phyloP scores from a whole-genome alignment of 2,113 vertebrate genomes.

The Myotis davidii region DNA sequence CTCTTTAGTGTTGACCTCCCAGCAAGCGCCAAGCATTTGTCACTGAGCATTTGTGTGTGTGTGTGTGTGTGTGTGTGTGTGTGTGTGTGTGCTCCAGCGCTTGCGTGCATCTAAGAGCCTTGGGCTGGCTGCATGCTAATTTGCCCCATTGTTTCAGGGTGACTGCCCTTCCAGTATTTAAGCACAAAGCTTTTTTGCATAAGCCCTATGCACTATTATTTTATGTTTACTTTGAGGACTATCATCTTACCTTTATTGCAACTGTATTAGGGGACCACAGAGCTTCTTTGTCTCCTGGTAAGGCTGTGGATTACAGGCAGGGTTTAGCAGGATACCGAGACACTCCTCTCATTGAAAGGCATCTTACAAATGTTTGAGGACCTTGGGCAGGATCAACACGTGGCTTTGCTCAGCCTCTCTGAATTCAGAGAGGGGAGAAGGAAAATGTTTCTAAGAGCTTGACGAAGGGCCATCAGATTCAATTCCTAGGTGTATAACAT shows the following conservation, averaged over 20 bases:
- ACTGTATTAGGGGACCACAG: slow-evolving; percentile 72
- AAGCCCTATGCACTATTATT: slow-evolving; percentile 85
- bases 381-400: slow-evolving; percentile 46
- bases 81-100: neutral
- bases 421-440: slow-evolving; percentile 19
- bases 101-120: slow-evolving; percentile 79
- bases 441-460: neutral
- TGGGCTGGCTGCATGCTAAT: slow-evolving; percentile 89
- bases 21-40: slow-evolving; percentile 88
- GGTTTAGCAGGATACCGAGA: slow-evolving; percentile 76
- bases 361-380: slow-evolving; percentile 77
- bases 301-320: slow-evolving; percentile 78
- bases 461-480: neutral
- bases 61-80: slow-evolving; percentile 21
- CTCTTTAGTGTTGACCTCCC: slow-evolving; percentile 86
- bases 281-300: slow-evolving; percentile 81
- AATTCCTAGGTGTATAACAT: neutral
- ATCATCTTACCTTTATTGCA: slow-evolving; percentile 83
- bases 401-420: slow-evolving; percentile 64
- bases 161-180: slow-evolving; percentile 89
- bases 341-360: slow-evolving; percentile 79
- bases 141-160: slow-evolving; percentile 93
- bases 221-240: slow-evolving; percentile 88
- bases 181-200: slow-evolving; percentile 90
- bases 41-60: slow-evolving; percentile 72